Evolutionary conservation across 2,113 vertebrate species (phyloP), one percentile per base, ranked within the genome.

Genomic region (Anarrhichthys ocellatus): DNA sequence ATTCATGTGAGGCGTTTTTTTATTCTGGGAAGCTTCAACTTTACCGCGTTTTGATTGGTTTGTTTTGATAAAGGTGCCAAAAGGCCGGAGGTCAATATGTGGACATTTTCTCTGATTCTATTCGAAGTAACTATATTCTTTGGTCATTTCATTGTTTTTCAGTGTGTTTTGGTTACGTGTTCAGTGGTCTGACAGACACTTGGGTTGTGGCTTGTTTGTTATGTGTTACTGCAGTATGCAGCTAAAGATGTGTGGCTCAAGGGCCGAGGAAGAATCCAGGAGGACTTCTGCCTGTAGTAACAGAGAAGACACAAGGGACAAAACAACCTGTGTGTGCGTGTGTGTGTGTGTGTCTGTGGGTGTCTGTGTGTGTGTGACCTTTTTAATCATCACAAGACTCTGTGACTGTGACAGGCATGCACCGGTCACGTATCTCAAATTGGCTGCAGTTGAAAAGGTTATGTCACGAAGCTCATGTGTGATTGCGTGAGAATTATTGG

Each of bases 201-300:
- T 29, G 62, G 62, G 15, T 36, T 63, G 48, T 0, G 62, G 6
- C 34, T 5, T 78, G 32, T 32, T 69, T 76, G 38, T 20, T 22
- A 4, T 24, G 54, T 38, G 29, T 79, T 17, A 46, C 44, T 17
- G 44, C 42, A 10, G 14, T 44, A 27, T 50, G 42, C 44, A 59
- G 67, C 63, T 65, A 2, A 29, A 27, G 56, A 59, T 3, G 54
- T 6, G 58, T 52, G 52, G 67, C 63, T 69, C 1, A 80, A 85
- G 71, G 83, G 76, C 62, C 78, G 66, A 56, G 10, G 17, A 34
- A 5, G 52, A 52, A 65, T 50, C 59, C 32, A 54, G 62, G 50
- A 58, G 54, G 20, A 10, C 8, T n/a, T 10, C 50, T n/a, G 22
- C 50, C 50, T 10, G 50, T 54, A n/a, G 50, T 22, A n/a, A 54